These are phyloP conservation scores for Dascyllus trimaculatus DNA, from an alignment of 2,113 vertebrate genomes.

Conservation along the genomic window DNA sequence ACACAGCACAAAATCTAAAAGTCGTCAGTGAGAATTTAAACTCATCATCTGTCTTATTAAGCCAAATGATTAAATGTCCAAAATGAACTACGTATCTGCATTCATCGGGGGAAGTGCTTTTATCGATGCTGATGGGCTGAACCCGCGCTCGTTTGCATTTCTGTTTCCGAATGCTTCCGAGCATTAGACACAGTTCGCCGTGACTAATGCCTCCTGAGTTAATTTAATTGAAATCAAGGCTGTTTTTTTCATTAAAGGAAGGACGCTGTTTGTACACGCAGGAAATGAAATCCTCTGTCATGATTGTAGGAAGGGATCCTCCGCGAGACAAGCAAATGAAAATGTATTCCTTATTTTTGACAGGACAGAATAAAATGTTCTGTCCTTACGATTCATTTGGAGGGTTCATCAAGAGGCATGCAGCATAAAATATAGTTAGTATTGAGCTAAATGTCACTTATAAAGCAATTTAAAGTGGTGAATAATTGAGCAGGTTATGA, in stretches of 20 bases:
- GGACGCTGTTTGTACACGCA: not conserved
- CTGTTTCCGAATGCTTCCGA: constrained; percentile 28
- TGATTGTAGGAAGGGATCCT: not conserved
- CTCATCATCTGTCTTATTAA: constrained; percentile 26
- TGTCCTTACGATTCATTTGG: not conserved
- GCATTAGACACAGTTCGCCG: constrained; percentile 19
- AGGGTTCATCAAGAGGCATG: too few species aligned
- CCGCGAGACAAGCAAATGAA: not conserved
- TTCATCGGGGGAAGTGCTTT: constrained; percentile 54
- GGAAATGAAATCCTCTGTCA: not conserved
- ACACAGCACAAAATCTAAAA: constrained; percentile 26
- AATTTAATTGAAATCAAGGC: constrained; percentile 31
- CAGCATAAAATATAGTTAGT: not conserved
- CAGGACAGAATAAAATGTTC: not conserved
- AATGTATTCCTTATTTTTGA: too few species aligned
- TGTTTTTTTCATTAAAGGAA: constrained; percentile 38
- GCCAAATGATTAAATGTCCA: constrained; percentile 14
- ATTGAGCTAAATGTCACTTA: not conserved
- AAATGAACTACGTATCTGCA: constrained; percentile 25
- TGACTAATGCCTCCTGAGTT: constrained; percentile 38
- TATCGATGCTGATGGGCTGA: constrained; percentile 47
- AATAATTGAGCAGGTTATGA: not conserved
- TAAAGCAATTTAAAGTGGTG: not conserved
- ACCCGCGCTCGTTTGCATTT: constrained; percentile 42
- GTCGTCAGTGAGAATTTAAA: constrained; percentile 24